Percentiles rank a stretch among this genome's conserved stretches.
Conservation (phyloP, 1,140 invertebrate genomes). For the Drosophila malerkotliana region DNA sequence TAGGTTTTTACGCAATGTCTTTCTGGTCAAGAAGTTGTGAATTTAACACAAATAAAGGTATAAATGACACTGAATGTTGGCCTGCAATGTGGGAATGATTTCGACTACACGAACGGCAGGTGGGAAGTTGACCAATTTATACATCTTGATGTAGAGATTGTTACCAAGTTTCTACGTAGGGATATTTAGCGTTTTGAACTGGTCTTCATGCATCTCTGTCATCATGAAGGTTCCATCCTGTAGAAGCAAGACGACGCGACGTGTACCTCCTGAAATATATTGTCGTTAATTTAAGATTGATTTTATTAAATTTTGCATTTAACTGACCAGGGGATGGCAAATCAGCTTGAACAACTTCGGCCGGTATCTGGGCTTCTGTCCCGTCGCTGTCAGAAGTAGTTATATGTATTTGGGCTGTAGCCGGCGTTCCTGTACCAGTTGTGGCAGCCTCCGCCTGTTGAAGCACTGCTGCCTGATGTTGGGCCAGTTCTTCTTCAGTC, state of each 20-base stretch:
- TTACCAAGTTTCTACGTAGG: constrained; percentile 64
- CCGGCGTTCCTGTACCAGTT: constrained; percentile 47
- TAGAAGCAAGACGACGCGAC: constrained; percentile 90
- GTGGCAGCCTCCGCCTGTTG: constrained; percentile 58
- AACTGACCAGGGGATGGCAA: constrained; percentile 90
- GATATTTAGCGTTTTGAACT: constrained; percentile 89
- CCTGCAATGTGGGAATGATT: constrained; percentile 5
- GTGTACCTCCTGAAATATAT: constrained; percentile 88
- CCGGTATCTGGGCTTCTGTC: constrained; percentile 89
- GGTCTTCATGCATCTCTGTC: constrained; percentile 93
- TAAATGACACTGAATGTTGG: not conserved
- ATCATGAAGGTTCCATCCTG: constrained; percentile 93
- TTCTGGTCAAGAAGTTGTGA: not conserved
- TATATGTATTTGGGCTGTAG: constrained; percentile 73
- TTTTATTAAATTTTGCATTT: not conserved
- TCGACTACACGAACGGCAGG: constrained; percentile 4
- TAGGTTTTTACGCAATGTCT: constrained; percentile 5
- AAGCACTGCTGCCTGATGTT: constrained; percentile 83
- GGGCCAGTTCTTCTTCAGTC: constrained; percentile 84
- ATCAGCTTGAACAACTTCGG: constrained; percentile 92
- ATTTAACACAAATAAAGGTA: not conserved
- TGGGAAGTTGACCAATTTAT: constrained; percentile 18
- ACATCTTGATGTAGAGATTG: constrained; percentile 12
- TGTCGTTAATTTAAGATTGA: not conserved
- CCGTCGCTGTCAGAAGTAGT: constrained; percentile 85